Evolutionary conservation across 2,113 vertebrate species (phyloP), one percentile per base, ranked within the genome.

Genomic region (Alligator sinensis): DNA sequence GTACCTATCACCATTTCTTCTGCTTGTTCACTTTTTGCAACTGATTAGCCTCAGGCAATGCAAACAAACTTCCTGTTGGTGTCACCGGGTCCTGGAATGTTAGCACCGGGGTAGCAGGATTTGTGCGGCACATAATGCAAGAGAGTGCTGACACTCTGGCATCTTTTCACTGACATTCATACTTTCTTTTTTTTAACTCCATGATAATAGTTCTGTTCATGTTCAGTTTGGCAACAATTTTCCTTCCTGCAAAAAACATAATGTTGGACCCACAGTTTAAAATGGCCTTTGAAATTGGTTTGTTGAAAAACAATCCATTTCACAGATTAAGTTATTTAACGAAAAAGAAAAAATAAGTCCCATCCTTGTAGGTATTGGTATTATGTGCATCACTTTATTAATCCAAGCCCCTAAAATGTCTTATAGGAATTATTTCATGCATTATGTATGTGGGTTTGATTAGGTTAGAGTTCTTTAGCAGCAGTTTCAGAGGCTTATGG

Each of bases 371-470:
- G 21, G 38, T 72, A 38, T 47, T 38, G 34, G 11, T 72, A 22
- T 22, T 90, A 70, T 96, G 77, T 88, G 88, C 95, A 93, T 95
- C 88, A 80, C 94, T 95, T 94, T 89, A 95, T 95, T 96, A 95
- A 47, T 90, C 86, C 77, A 59, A 89, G 87, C 90, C 96, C 90
- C 94, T 94, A 92, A 95, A 97, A 93, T 96, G 91, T 82, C 91
- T 96, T 96, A 96, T 96, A 95, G 95, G 96, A 89, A 89, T 96
- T 95, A 93, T 93, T 95, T 97, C 96, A 96, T 95, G 84, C 93
- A 94, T 97, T 92, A 96, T 96, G 96, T 82, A 96, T 96, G 94
- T 96, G 95, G 47, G 96, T 96, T 97, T 97, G 96, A 95, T 96
- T 96, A 96, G 93, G 95, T 95, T 95, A 96, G 87, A 47, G 62